Percentiles rank a stretch among this genome's conserved stretches.
Evolutionary conservation across 92 coral and sea anemone genomes (phyloP).

Genomic region (Parazoanthus darwini): DNA sequence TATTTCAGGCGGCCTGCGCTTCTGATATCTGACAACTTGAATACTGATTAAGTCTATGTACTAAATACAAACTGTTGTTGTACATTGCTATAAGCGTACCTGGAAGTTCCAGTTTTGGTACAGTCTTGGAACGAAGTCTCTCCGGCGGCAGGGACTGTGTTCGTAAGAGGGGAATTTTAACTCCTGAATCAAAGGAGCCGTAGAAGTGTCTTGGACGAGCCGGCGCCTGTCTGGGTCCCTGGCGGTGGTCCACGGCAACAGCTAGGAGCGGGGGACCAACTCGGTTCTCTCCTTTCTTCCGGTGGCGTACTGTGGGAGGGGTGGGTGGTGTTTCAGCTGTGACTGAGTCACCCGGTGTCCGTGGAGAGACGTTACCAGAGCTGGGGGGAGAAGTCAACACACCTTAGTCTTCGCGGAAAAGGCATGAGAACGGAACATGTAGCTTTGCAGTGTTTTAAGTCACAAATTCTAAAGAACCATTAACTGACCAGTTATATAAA

Average conservation of each 20-base stretch:
- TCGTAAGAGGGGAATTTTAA: conserved; percentile 55
- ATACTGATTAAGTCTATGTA: too few species aligned
- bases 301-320: conserved; percentile 80
- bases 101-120: conserved; percentile 75
- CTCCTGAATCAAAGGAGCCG: conserved; percentile 9
- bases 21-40: too few species aligned
- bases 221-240: conserved; percentile 28
- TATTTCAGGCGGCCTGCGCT: too few species aligned
- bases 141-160: conserved; percentile 79
- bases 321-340: conserved; percentile 71
- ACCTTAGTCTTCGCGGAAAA: background rate
- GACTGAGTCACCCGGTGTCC: conserved; percentile 45
- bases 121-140: conserved; percentile 37
- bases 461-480: too few species aligned
- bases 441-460: too few species aligned
- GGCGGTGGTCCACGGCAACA: conserved; percentile 32
- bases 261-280: conserved; percentile 41
- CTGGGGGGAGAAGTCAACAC: background rate
- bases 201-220: conserved; percentile 14
- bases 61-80: background rate
- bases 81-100: conserved; percentile 39
- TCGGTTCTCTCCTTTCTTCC: conserved; percentile 69
- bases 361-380: conserved; percentile 50
- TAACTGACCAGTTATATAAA: too few species aligned
- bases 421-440: too few species aligned